A percentile compares a stretch with the other conserved stretches of the same genome.
These are phyloP conservation scores for Lacerta agilis DNA, from an alignment of 2,797 vertebrate species.

Conservation along the genomic window DNA sequence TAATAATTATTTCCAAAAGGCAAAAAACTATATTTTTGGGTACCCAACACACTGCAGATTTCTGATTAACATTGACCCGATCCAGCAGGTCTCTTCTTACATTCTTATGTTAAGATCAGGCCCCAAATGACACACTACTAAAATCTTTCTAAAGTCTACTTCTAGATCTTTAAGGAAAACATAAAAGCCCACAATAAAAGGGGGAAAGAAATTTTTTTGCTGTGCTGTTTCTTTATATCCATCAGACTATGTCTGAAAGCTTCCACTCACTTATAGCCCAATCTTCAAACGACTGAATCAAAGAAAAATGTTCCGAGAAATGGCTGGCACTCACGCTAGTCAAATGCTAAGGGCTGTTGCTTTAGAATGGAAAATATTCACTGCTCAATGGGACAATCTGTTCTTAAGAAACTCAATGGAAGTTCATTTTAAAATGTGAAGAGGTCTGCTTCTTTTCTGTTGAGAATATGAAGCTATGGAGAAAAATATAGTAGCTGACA, in stretches of 20 bases:
- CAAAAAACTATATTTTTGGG: background rate
- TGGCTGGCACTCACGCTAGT: background rate
- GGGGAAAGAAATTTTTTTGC: background rate
- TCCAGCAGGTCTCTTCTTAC: background rate
- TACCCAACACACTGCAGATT: background rate
- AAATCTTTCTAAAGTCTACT: background rate
- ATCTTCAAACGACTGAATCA: background rate
- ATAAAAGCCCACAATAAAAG: background rate
- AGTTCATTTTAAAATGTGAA: background rate
- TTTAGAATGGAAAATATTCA: slow-evolving; percentile 8
- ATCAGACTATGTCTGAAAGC: background rate
- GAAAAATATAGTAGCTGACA: background rate
- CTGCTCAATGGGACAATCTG: background rate
- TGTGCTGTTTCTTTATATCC: background rate
- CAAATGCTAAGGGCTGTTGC: background rate
- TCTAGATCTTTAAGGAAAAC: background rate
- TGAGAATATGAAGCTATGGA: background rate
- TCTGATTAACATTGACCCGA: background rate
- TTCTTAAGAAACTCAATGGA: slow-evolving; percentile 21
- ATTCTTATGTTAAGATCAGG: background rate
- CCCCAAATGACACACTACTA: too few species aligned
- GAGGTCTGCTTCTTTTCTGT: background rate
- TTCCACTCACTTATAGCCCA: background rate
- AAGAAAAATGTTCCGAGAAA: background rate
- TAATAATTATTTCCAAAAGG: background rate